phyloP scores from a whole-genome alignment of 2,888 invertebrate species.

The Lepidocyrtinus sp. region DNA sequence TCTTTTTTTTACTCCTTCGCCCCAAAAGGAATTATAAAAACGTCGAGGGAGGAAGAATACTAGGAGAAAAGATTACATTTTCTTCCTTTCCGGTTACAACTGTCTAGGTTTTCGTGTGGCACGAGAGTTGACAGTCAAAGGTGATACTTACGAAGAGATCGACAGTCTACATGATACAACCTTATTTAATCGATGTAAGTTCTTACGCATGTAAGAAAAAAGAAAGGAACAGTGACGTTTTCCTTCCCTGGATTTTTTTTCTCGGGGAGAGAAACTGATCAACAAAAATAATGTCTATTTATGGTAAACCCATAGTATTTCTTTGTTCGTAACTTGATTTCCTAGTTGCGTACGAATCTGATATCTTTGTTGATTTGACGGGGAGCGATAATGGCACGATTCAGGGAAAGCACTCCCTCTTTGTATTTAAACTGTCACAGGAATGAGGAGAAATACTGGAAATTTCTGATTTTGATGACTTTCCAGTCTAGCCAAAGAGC shows the following conservation, averaged over 20 bases:
- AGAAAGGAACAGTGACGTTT: not conserved
- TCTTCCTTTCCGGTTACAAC: no score
- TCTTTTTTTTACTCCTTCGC: no score
- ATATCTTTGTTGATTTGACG: slow-evolving; percentile 29
- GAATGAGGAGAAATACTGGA: slow-evolving; percentile 3
- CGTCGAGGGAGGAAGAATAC: no score
- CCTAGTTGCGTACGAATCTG: not conserved
- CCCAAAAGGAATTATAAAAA: no score
- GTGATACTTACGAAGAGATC: not conserved
- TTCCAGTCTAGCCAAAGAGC: not conserved
- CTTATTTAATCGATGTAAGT: slow-evolving; percentile 7
- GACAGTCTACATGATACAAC: not conserved
- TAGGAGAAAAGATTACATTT: no score
- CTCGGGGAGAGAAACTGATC: not conserved
- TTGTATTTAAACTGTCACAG: slow-evolving; percentile 55
- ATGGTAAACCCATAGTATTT: not conserved
- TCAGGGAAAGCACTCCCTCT: slow-evolving; percentile 26
- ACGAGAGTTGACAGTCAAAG: not conserved
- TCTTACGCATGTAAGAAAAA: no score
- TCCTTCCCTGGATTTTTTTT: not conserved
- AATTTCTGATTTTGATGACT: slow-evolving; percentile 3
- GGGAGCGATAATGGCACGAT: slow-evolving; percentile 46
- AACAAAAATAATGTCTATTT: not conserved
- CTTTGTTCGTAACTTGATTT: not conserved
- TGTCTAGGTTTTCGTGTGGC: not conserved